Base-by-base conservation (phyloP, 2,888 invertebrate genomes). In the Synergus umbraculus region DNA sequence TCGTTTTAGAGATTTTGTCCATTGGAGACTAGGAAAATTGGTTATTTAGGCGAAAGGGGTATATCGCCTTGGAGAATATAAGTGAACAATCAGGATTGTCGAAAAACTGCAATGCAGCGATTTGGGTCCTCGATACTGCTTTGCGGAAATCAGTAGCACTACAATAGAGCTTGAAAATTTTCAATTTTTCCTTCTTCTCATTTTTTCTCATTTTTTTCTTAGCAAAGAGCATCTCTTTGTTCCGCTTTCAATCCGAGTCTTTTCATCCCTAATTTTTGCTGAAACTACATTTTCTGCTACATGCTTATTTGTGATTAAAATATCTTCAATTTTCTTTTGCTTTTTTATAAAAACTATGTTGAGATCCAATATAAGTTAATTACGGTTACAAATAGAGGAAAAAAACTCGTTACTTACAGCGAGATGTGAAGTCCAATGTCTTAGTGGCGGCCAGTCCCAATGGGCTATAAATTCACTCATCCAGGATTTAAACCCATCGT, bases 381-480 rank as follows among this genome's bases (percentile, higher is more conserved):
- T 63, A 5, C 29, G 12, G 22, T 63, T 29, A 63, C 29, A 63
- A 63, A 22, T 29, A 63, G 3, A 29, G 60, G 12, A 29, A 60
- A 60, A 29, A 63, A 12, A 63, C 60, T 63, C 22, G 5, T 29
- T 63, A 63, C 60, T 63, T 29, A 4, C 60, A 54, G 29, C 15
- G 37, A 7, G 10, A 69, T 9, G 29, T 49, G 49, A 37, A 69
- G 37, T 37, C 29, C 13, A 73, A 54, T 73, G 37, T 54, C 54
- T 69, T 73, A 73, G n/a, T 49, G 12, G 49, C 73, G 73, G 54
- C 54, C 54, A 49, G 73, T 54, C 73, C 18, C 73, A 37, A n/a
- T 54, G 41, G 73, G 54, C 73, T 54, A 73, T 73, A 73, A 73
- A 73, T 73, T 73, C 49, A 69, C 69, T 69, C 69, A 69, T 69